Conservation (phyloP, 64 coral and sea anemone genomes). For the Platygyra sinensis region DNA sequence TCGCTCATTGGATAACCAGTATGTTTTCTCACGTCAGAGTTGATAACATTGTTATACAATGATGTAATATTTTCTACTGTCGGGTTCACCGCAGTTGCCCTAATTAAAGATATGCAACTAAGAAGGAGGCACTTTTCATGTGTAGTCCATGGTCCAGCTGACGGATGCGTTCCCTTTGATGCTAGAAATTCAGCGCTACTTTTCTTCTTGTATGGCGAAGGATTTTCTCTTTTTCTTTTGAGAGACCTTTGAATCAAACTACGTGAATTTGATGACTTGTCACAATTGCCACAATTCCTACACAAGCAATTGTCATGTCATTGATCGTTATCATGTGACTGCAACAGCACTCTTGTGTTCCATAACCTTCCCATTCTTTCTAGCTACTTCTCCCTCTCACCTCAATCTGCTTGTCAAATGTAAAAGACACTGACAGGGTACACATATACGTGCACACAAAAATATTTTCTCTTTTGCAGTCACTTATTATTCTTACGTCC, state of each 20-base stretch:
- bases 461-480: too few species aligned
- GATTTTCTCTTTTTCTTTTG: slow-evolving; percentile 34
- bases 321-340: too few species aligned
- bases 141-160: slow-evolving; percentile 7
- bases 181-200: slow-evolving; percentile 2
- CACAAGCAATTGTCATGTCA: too few species aligned
- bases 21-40: not conserved
- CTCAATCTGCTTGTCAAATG: too few species aligned
- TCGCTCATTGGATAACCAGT: not conserved
- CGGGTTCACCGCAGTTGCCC: not conserved
- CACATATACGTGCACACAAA: too few species aligned
- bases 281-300: slow-evolving; percentile 32
- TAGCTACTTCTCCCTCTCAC: too few species aligned
- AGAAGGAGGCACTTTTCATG: not conserved
- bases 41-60: not conserved
- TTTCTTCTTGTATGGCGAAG: slow-evolving; percentile 5
- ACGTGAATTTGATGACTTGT: not conserved
- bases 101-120: not conserved
- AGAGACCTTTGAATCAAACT: not conserved
- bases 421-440: too few species aligned
- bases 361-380: too few species aligned
- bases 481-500: too few species aligned
- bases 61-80: not conserved
- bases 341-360: too few species aligned
- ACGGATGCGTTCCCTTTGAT: not conserved